Evolutionary conservation across 2,797 vertebrate species (phyloP), one percentile per base, ranked within the genome.

Genomic region (Acomys russatus): DNA sequence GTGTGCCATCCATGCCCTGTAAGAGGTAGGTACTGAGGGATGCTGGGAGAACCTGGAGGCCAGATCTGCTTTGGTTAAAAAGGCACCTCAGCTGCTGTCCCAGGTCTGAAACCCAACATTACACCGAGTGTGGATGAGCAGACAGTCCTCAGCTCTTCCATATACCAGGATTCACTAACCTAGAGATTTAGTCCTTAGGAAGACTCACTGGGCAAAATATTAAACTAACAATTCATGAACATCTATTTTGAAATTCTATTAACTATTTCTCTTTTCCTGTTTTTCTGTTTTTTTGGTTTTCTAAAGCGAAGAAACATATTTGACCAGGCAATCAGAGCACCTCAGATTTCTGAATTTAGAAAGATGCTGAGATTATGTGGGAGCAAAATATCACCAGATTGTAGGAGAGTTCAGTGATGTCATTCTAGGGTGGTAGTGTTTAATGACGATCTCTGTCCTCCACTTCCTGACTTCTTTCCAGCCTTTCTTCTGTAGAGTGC

Each of bases 231-330:
- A 76, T 71, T 89, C 79, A 44, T 70, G 71, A 86, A 71, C 30
- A 64, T 80, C 17, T 82, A 0, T 63, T 74, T 83, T 64, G 15
- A 90, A 87, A 92, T 88, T 51, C 17, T 33, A 44, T 91, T 35
- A 38, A 44, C 30, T 44, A 22, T 94, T 79, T 96, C 44, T 18
- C 56, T 95, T 94, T 82, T 91, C 14, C 33, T 49, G n/a, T 25
- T 73, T 73, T 56, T 15, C 9, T 44, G 44, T n/a, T 11, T 79
- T 79, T 2, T 56, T 33, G 20, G 66, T 61, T 86, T 96, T 89
- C 44, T 30, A 33, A 88, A 91, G 71, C 76, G 17, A 86, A 23
- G 73, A 68, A 86, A 92, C 22, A 87, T 70, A 86, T 88, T 38
- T 94, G 84, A 90, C 12, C 20, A 20, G 7, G 73, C 79, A 66